Evolutionary conservation across 2,888 invertebrate species (phyloP).

Genomic region (Abrostola tripartita): DNA sequence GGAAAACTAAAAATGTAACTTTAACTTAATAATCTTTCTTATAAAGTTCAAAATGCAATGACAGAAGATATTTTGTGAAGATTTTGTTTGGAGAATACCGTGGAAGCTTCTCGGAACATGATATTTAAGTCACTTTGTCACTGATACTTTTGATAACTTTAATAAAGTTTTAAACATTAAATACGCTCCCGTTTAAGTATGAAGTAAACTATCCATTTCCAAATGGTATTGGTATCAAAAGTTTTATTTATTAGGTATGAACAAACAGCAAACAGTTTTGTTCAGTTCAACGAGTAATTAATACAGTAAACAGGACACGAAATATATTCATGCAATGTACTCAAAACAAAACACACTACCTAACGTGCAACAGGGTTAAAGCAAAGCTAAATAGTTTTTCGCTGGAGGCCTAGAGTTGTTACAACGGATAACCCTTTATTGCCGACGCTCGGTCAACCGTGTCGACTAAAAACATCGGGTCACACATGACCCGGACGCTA

Average conservation of each 20-base stretch:
- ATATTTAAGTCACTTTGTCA: slow-evolving; percentile 24
- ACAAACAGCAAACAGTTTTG: too few species aligned
- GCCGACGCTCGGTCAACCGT: slow-evolving; percentile 32
- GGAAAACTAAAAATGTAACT: not conserved
- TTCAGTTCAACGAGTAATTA: too few species aligned
- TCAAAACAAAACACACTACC: slow-evolving; percentile 18
- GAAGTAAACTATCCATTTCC: slow-evolving; percentile 5
- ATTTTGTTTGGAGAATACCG: not conserved
- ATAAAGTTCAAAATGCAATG: slow-evolving; percentile 5
- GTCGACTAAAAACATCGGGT: slow-evolving; percentile 19
- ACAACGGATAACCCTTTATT: slow-evolving; percentile 36
- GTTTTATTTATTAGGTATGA: too few species aligned
- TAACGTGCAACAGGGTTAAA: slow-evolving; percentile 18
- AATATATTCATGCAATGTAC: not conserved
- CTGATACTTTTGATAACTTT: slow-evolving; percentile 21
- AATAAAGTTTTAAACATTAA: slow-evolving; percentile 31
- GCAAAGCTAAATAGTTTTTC: slow-evolving; percentile 40
- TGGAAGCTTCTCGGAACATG: slow-evolving; percentile 24
- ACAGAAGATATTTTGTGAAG: not conserved
- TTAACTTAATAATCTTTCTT: not conserved
- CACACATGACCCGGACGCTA: slow-evolving; percentile 16
- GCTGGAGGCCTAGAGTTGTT: slow-evolving; percentile 19
- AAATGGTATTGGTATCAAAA: slow-evolving; percentile 15
- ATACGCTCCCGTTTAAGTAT: slow-evolving; percentile 9
- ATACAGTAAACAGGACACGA: not conserved